Conservation (phyloP, 2,113 vertebrate species). For the Phocoena sinus region DNA sequence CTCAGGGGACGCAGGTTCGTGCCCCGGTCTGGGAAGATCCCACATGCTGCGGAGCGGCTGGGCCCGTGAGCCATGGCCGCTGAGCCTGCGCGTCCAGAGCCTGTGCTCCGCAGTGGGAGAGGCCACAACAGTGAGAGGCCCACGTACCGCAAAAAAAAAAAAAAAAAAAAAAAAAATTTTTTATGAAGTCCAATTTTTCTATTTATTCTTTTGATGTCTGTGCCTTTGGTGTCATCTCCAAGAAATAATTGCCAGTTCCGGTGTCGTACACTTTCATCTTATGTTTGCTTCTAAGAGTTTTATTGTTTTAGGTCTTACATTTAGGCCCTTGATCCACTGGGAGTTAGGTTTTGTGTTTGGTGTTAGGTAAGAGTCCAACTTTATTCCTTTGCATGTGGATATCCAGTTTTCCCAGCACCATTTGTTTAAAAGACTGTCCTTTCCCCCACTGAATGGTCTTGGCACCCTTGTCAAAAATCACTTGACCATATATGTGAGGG, state of each 20-base stretch:
- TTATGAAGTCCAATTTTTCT: not conserved
- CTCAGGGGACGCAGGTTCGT: too few relatives aligned
- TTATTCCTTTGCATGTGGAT: not conserved
- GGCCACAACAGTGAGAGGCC: too few relatives aligned
- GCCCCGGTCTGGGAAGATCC: too few relatives aligned
- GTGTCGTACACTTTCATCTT: not conserved
- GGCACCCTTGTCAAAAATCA: not conserved
- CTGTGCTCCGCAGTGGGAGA: too few relatives aligned
- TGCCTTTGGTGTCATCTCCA: not conserved
- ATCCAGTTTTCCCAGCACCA: not conserved
- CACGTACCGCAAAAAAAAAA: too few relatives aligned
- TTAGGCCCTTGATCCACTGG: not conserved
- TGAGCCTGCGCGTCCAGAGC: too few relatives aligned
- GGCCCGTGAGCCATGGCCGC: too few relatives aligned
- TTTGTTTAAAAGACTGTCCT: not conserved
- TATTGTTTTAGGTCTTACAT: not conserved
- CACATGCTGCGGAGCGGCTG: too few relatives aligned
- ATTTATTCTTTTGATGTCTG: not conserved
- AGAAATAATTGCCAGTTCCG: not conserved
- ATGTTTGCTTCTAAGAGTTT: not conserved
- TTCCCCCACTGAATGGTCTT: not conserved
- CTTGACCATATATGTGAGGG: not conserved
- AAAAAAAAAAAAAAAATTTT: too few relatives aligned
- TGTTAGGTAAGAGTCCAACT: not conserved
- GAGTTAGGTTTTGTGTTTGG: not conserved